phyloP scores from a whole-genome alignment of 2,888 invertebrate species.

The Pseudanteris insignis region DNA sequence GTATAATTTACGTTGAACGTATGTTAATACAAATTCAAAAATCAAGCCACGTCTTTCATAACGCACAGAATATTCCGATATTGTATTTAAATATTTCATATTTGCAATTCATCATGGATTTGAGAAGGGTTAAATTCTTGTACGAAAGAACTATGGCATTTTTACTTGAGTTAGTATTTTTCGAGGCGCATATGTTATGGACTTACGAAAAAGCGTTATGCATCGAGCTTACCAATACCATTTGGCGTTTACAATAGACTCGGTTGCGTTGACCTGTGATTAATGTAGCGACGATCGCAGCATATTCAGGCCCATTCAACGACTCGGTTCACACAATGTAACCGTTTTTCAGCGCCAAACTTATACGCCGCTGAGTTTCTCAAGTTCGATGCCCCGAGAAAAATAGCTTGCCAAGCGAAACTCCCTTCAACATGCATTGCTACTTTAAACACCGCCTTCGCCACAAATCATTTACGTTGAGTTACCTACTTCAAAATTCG shows the following conservation, averaged over 20 bases:
- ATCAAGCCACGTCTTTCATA: too few relatives aligned
- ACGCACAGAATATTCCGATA: too few relatives aligned
- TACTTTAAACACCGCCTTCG: neutral
- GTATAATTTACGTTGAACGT: too few relatives aligned
- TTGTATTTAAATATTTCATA: too few relatives aligned
- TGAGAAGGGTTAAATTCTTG: neutral
- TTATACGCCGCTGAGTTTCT: constrained; percentile 19
- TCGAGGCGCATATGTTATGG: constrained; percentile 14
- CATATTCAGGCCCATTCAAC: constrained; percentile 27
- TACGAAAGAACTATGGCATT: constrained; percentile 9
- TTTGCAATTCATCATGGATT: constrained; percentile 10
- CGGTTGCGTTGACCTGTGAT: constrained; percentile 43
- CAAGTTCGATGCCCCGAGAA: constrained; percentile 7
- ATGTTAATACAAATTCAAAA: too few relatives aligned
- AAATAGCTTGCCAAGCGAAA: constrained; percentile 3
- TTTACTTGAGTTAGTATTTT: constrained; percentile 18
- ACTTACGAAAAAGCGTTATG: constrained; percentile 13
- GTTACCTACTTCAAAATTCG: too few relatives aligned
- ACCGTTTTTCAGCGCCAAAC: constrained; percentile 27
- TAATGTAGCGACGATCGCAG: constrained; percentile 38
- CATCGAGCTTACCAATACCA: constrained; percentile 34
- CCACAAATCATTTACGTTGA: too few relatives aligned
- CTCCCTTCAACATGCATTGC: constrained; percentile 2
- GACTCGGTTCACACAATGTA: constrained; percentile 15
- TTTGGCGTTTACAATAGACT: constrained; percentile 40